A percentile compares a stretch with the other conserved stretches of the same genome.
Evolutionary conservation across 2,888 invertebrate genomes (phyloP).

Genomic region (Epiblema foenella): DNA sequence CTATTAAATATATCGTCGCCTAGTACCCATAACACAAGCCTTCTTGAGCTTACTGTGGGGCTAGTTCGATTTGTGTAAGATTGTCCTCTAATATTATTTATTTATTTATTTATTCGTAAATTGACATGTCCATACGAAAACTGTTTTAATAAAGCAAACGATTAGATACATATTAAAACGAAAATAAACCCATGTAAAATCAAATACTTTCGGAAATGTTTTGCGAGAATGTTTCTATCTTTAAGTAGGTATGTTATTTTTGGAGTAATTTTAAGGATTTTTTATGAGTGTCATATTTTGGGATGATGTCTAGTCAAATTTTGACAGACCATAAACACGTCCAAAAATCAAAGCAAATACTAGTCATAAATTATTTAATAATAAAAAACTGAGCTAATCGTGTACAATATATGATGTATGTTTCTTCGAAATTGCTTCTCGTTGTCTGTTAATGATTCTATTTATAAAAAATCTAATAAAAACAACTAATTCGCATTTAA

Average conservation of each 20-base stretch:
- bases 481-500: slow-evolving; percentile 32
- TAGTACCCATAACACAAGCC: no score
- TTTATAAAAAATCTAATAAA: neutral
- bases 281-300: slow-evolving; percentile 23
- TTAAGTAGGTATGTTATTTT: no score
- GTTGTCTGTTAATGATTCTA: neutral
- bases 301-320: neutral
- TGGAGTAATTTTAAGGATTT: no score
- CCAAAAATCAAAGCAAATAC: slow-evolving; percentile 24
- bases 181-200: neutral
- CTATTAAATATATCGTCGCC: no score
- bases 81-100: no score
- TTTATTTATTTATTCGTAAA: no score
- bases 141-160: neutral
- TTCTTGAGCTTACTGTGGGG: no score
- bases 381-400: neutral
- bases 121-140: neutral
- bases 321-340: neutral
- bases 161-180: slow-evolving; percentile 23
- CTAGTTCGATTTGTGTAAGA: no score
- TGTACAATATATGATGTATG: slow-evolving; percentile 5
- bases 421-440: neutral
- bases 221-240: slow-evolving; percentile 2
- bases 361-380: slow-evolving; percentile 29
- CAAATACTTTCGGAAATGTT: neutral